A percentile compares a stretch with the other conserved stretches of the same genome.
These are phyloP conservation scores for Squalus acanthias DNA, from an alignment of 2,797 vertebrate genomes.

Conservation along the genomic window DNA sequence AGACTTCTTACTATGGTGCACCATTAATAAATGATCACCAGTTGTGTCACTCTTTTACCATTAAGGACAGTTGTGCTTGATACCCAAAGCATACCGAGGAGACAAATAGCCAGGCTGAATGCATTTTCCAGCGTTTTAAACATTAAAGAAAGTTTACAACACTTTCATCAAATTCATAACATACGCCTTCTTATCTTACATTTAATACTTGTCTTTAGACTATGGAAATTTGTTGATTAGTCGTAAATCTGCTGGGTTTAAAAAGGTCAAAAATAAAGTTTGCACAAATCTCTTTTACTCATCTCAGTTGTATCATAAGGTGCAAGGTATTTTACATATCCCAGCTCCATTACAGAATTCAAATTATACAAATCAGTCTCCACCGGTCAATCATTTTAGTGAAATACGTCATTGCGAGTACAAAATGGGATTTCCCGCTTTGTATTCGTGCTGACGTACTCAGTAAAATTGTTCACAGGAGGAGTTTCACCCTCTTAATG, in stretches of 20 bases:
- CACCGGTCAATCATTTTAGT: constrained; percentile 11
- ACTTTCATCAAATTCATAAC: constrained; percentile 32
- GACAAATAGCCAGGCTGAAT: constrained; percentile 21
- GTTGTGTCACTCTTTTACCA: constrained; percentile 24
- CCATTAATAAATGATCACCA: constrained; percentile 28
- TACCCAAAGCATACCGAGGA: constrained; percentile 18
- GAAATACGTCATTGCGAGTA: neutral
- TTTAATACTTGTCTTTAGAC: constrained; percentile 5
- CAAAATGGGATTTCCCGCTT: neutral
- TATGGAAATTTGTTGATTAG: constrained; percentile 3
- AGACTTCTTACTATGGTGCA: constrained; percentile 20
- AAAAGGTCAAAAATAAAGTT: constrained; percentile 3
- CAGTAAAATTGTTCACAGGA: neutral
- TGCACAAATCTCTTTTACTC: constrained; percentile 32
- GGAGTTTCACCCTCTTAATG: constrained; percentile 17
- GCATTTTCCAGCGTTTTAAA: constrained; percentile 34
- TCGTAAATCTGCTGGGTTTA: constrained; percentile 30
- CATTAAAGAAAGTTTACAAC: constrained; percentile 29
- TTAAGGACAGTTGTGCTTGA: constrained; percentile 30
- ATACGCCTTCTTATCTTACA: constrained; percentile 17
- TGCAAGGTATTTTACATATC: constrained; percentile 33
- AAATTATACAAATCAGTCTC: neutral
- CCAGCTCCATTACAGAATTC: constrained; percentile 25
- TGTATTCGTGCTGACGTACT: neutral
- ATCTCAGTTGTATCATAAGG: constrained; percentile 34